Evolutionary conservation across 2,113 vertebrate genomes (phyloP).

Genomic region (Furnarius figulus): DNA sequence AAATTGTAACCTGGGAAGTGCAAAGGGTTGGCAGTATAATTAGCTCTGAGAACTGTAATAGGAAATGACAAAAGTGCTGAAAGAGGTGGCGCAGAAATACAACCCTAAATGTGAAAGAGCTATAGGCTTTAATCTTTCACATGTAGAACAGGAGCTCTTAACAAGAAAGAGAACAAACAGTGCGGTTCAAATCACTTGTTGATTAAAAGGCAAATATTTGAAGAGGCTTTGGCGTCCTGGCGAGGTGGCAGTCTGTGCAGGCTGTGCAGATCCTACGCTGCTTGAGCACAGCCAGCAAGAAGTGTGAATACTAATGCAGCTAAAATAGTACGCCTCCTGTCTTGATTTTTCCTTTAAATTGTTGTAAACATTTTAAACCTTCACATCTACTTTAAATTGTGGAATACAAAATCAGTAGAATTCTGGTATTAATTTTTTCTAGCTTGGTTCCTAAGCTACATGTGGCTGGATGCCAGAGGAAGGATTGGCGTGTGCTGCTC

Average conservation of each 20-base stretch:
- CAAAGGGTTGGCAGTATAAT: neutral
- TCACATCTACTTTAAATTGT: neutral
- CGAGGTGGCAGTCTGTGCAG: neutral
- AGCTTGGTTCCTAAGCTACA: neutral
- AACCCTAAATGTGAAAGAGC: neutral
- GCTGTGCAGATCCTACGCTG: neutral
- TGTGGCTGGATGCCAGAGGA: neutral
- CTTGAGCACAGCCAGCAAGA: neutral
- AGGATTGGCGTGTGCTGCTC: rapidly evolving
- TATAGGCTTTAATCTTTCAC: neutral
- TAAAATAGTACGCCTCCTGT: neutral
- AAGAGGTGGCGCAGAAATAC: neutral
- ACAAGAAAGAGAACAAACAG: neutral
- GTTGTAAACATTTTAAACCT: neutral
- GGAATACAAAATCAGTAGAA: neutral
- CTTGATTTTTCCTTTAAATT: neutral
- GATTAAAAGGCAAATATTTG: constrained; percentile 15
- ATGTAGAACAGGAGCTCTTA: neutral
- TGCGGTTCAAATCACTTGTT: neutral
- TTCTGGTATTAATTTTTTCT: neutral
- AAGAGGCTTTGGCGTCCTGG: neutral
- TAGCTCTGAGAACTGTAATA: neutral
- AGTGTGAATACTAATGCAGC: neutral
- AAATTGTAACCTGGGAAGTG: constrained; percentile 10
- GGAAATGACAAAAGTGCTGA: neutral